Conservation (phyloP, 2,888 invertebrate species). For the Anaspis maculata region DNA sequence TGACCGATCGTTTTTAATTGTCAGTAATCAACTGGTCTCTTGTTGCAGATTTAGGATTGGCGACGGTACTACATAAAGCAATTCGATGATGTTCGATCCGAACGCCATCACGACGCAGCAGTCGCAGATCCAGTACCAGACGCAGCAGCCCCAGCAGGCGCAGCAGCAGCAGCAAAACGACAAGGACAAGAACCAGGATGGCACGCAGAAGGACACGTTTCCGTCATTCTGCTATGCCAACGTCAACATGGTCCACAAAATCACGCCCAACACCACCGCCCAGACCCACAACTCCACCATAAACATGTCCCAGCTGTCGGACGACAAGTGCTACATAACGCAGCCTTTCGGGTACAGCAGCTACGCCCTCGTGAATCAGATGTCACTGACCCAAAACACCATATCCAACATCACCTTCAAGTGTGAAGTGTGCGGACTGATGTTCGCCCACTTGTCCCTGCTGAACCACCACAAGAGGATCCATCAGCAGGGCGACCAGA, state of each 20-base stretch:
- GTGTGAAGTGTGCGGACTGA: constrained; percentile 79
- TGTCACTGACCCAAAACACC: constrained; percentile 71
- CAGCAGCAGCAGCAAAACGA: constrained; percentile 29
- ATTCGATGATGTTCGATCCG: constrained; percentile 39
- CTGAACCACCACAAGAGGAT: constrained; percentile 82
- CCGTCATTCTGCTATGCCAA: constrained; percentile 64
- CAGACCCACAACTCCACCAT: constrained; percentile 45
- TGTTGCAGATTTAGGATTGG: too few relatives aligned
- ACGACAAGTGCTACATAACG: constrained; percentile 67
- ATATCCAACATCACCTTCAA: constrained; percentile 79
- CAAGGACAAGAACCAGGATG: constrained; percentile 33
- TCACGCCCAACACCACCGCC: constrained; percentile 40
- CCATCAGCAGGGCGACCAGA: constrained; percentile 56
- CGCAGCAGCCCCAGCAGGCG: too few relatives aligned
- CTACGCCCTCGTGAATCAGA: constrained; percentile 74
- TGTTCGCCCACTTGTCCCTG: constrained; percentile 73
- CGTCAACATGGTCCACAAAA: constrained; percentile 61
- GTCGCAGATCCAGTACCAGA: constrained; percentile 38
- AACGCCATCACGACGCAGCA: constrained; percentile 42
- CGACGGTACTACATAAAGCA: constrained; percentile 1
- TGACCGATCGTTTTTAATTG: too few relatives aligned
- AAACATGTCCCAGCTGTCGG: constrained; percentile 61
- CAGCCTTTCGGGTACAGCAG: constrained; percentile 74
- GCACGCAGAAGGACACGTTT: constrained; percentile 45
- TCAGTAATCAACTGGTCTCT: too few relatives aligned